Conservation (phyloP, 2,888 invertebrate genomes). For the Opisthograptis luteolata region DNA sequence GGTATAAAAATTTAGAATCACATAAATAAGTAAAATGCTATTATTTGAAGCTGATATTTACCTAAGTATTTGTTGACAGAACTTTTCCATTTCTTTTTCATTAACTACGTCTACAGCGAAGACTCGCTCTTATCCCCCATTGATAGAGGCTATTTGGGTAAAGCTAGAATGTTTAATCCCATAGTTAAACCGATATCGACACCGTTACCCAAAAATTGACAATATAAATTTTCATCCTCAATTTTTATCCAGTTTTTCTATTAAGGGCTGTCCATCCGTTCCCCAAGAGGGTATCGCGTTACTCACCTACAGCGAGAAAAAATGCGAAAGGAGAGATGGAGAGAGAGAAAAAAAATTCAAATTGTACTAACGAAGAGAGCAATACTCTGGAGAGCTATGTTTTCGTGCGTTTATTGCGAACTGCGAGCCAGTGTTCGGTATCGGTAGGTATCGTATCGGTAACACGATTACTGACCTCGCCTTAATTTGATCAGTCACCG, state of each 20-base stretch:
- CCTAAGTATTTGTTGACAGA: constrained; percentile 34
- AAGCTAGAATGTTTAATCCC: constrained; percentile 32
- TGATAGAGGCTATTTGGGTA: constrained; percentile 17
- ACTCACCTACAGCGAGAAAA: constrained; percentile 68
- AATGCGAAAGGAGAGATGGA: constrained; percentile 36
- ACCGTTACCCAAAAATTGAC: constrained; percentile 57
- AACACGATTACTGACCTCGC: constrained; percentile 82
- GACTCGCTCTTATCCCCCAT: constrained; percentile 8
- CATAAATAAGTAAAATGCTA: constrained; percentile 22
- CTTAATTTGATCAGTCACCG: constrained; percentile 77
- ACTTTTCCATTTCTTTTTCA: constrained; percentile 36
- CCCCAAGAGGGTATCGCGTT: constrained; percentile 71
- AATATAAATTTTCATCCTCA: constrained; percentile 72
- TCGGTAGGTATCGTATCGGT: constrained; percentile 67
- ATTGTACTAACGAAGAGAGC: constrained; percentile 79
- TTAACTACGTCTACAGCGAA: constrained; percentile 15
- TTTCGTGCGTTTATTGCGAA: constrained; percentile 74
- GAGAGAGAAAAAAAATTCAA: constrained; percentile 43
- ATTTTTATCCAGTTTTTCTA: constrained; percentile 72
- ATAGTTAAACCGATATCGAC: constrained; percentile 48
- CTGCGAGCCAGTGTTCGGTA: constrained; percentile 75
- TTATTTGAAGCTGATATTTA: constrained; percentile 24
- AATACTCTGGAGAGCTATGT: constrained; percentile 77
- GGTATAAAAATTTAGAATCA: too few species aligned
- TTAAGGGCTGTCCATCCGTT: constrained; percentile 72